Base-by-base conservation (phyloP, 2,797 vertebrate species). In the Acanthurus leucopareius region DNA sequence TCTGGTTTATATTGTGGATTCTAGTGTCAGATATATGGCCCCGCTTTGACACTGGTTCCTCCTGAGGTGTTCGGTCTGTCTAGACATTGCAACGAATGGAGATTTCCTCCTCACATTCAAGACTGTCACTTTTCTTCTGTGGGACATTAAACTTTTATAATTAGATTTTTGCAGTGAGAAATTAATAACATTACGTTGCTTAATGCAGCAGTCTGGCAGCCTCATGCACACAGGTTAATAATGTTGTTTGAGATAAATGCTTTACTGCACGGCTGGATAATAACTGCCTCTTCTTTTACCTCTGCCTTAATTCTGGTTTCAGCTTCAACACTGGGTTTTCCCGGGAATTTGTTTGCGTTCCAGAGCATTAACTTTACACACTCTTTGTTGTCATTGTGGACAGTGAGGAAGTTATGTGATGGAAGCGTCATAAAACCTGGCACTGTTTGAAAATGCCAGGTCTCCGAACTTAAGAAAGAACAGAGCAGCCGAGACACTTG, bases 281-380 rank as follows among this genome's bases (percentile, higher is more conserved):
- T 16, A 19, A 22, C 17, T 13, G 15, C 51, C 56, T 42, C 61
- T 54, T 38, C 15, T 58, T 63, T 15, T 52, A 53, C 64, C 49
- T 77, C 65, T 68, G 49, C 54, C 69, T 74, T 17, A 66, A 54
- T 60, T 79, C 58, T 38, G 20, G 65, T 84, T 91, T 86, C 86
- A 25, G 52, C 86, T 76, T 61, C 69, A 48, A 82, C 62, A 1
- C 73, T 60, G 82, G 66, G n/a, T 82, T 84, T 93, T 75, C 83
- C 88, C 82, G 6, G 75, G 87, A 82, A 81, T 91, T 88, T 92
- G 90, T 95, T 94, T 94, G 93, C 64, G 94, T 96, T 95, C 93
- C 92, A 82, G 87, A 86, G 91, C 91, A 82, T 96, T 94, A 94
- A 95, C 94, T 96, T 95, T 94, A 94, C 92, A 88, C 93, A 89